A percentile compares a stretch with the other conserved stretches of the same genome.
Conservation (phyloP, 2,888 invertebrate genomes). For the Polietes domitor region DNA sequence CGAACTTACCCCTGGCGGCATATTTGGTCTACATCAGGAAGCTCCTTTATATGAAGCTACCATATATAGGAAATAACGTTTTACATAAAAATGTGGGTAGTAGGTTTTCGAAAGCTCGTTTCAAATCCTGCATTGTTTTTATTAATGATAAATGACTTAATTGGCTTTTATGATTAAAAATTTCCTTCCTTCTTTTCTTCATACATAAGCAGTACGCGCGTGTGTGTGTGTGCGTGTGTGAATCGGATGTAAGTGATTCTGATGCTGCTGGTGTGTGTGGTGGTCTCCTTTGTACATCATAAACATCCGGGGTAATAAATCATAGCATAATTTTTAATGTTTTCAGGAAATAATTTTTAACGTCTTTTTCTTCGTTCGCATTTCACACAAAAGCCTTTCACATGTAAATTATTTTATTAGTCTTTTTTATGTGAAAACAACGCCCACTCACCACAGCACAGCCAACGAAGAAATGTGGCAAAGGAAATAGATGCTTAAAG, state of each 20-base stretch:
- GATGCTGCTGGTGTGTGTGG: too few species aligned
- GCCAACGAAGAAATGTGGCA: not conserved
- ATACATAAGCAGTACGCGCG: too few species aligned
- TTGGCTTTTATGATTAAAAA: slow-evolving; percentile 32
- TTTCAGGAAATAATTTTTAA: slow-evolving; percentile 49
- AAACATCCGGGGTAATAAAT: slow-evolving; percentile 56
- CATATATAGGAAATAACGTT: too few species aligned
- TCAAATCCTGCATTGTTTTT: not conserved
- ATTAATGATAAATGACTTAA: not conserved
- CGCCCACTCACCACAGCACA: not conserved
- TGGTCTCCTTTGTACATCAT: slow-evolving; percentile 43
- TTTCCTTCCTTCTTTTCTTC: slow-evolving; percentile 51
- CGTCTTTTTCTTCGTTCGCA: slow-evolving; percentile 20
- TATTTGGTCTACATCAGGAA: too few species aligned
- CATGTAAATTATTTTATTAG: slow-evolving; percentile 44
- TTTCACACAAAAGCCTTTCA: slow-evolving; percentile 23
- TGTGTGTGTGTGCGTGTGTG: too few species aligned
- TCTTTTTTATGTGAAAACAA: slow-evolving; percentile 10
- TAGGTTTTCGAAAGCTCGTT: not conserved
- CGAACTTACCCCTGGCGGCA: too few species aligned
- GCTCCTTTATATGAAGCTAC: too few species aligned
- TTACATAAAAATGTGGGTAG: too few species aligned
- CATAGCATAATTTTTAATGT: slow-evolving; percentile 49
- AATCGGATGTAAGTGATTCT: too few species aligned
- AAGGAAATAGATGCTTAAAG: not conserved